phyloP scores from a whole-genome alignment of 2,888 invertebrate species.

The Rotaria macrura region DNA sequence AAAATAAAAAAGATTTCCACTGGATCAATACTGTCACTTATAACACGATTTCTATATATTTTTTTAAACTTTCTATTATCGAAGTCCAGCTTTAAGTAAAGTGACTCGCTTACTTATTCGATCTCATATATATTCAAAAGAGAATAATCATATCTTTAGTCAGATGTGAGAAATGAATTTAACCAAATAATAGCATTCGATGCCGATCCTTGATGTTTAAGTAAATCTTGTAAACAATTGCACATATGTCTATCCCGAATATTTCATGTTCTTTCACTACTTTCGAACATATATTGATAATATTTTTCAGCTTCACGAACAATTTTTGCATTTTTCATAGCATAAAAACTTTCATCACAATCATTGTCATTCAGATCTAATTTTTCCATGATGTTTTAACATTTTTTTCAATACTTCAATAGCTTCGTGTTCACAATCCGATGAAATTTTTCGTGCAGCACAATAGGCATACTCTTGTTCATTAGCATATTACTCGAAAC shows the following conservation, averaged over 20 bases:
- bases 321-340: neutral
- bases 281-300: constrained; percentile 7
- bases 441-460: neutral
- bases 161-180: neutral
- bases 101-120: no score
- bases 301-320: constrained; percentile 10
- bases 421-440: neutral
- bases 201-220: neutral
- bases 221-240: constrained; percentile 10
- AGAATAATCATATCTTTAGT: no score
- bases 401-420: neutral
- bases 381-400: neutral
- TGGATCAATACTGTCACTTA: no score
- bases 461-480: neutral
- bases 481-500: neutral
- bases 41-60: no score
- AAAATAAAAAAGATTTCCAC: no score
- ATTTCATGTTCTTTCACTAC: neutral
- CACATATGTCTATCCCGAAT: neutral
- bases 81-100: no score
- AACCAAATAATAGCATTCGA: neutral
- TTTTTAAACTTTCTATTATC: no score
- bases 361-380: neutral
- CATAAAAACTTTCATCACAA: neutral
- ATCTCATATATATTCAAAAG: no score